Evolutionary conservation across 2,888 invertebrate species (phyloP).

Genomic region (Melolontha melolontha): DNA sequence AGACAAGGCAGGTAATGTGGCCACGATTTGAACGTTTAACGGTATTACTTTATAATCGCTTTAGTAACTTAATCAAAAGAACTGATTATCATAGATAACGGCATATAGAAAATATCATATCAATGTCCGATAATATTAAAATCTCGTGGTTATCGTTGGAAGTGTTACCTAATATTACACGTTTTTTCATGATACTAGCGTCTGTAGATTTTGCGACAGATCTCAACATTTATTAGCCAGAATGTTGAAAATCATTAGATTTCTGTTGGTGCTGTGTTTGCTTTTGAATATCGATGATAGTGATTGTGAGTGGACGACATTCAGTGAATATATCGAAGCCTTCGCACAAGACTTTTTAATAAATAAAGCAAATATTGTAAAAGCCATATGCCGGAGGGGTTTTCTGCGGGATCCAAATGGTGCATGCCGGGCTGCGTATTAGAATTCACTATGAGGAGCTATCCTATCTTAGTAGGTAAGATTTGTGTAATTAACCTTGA

Average conservation of each 20-base stretch:
- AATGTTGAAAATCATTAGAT: slow-evolving; percentile 8
- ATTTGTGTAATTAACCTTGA: no score
- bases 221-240: not conserved
- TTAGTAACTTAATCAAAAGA: no score
- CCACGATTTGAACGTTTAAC: no score
- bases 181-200: not conserved
- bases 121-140: slow-evolving; percentile 10
- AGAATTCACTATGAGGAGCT: no score
- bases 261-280: slow-evolving; percentile 11
- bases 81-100: no score
- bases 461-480: no score
- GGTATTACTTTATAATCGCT: no score
- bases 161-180: slow-evolving; percentile 5
- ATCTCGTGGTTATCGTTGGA: slow-evolving; percentile 6
- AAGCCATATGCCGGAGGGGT: slow-evolving; percentile 28
- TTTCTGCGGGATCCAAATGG: slow-evolving; percentile 33
- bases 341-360: slow-evolving; percentile 20
- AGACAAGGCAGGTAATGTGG: no score
- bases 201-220: not conserved
- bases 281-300: slow-evolving; percentile 11
- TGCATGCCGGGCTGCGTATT: slow-evolving; percentile 14
- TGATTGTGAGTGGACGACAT: slow-evolving; percentile 39
- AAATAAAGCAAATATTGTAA: slow-evolving; percentile 38
- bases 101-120: no score
- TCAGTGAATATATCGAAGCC: slow-evolving; percentile 26